Percentiles rank a stretch among this genome's conserved stretches.
Conservation (phyloP, 2,113 vertebrate species). For the Synchiropus splendidus region DNA sequence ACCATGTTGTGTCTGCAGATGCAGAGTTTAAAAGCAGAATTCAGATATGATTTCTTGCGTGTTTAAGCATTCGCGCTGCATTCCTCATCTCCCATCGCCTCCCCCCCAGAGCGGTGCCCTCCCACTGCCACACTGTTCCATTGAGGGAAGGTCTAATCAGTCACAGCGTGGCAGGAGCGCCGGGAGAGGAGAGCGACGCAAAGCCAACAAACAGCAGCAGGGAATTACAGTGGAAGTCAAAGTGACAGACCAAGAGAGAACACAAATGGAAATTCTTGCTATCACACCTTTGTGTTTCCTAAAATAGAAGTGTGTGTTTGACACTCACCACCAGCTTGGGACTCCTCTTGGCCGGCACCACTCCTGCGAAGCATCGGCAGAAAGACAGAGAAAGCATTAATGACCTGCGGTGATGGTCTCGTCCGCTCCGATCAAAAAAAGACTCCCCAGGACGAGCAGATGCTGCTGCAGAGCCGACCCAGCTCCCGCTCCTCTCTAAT, state of each 20-base stretch:
- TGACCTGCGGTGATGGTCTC: constrained; percentile 68
- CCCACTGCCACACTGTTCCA: constrained; percentile 30
- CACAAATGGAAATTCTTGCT: constrained; percentile 8
- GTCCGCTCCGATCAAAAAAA: constrained; percentile 53
- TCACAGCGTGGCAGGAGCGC: constrained; percentile 30
- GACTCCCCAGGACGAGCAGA: constrained; percentile 17
- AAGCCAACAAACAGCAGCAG: constrained; percentile 5
- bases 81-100: constrained; percentile 15
- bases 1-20: too few relatives aligned
- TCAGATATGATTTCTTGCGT: too few relatives aligned
- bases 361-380: constrained; percentile 88
- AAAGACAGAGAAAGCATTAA: constrained; percentile 75
- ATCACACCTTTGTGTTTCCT: constrained; percentile 12
- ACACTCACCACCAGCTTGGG: constrained; percentile 98
- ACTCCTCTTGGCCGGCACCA: constrained; percentile 94
- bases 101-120: constrained; percentile 27
- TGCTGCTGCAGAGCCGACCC: constrained; percentile 32
- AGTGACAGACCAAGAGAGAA: constrained; percentile 9
- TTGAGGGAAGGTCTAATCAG: constrained; percentile 37
- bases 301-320: constrained; percentile 20
- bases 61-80: not conserved
- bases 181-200: constrained; percentile 8
- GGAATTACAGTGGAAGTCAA: constrained; percentile 1
- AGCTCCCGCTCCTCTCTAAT: constrained; percentile 32
- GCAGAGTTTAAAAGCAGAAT: too few relatives aligned